Conservation (phyloP, 2,113 vertebrate species). For the Australoheros scitulus region DNA sequence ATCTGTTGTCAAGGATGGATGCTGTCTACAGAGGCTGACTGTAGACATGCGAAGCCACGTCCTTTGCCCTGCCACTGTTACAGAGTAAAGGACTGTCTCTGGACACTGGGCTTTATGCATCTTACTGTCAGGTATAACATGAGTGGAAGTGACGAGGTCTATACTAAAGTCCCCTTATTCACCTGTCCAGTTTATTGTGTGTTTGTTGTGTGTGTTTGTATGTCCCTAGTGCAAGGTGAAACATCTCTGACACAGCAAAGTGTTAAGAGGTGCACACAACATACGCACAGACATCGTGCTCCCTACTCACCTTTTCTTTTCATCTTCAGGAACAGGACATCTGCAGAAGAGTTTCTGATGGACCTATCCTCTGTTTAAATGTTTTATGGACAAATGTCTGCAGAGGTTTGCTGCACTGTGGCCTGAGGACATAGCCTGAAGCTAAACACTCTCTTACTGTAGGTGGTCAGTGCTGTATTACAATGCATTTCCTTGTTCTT, state of each 20-base stretch:
- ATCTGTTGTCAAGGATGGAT: conserved; percentile 38
- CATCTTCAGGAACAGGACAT: conserved; percentile 51
- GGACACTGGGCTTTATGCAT: conserved; percentile 46
- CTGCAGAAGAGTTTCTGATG: conserved; percentile 72
- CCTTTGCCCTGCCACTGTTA: conserved; percentile 38
- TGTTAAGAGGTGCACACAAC: conserved; percentile 45
- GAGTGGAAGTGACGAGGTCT: conserved; percentile 67
- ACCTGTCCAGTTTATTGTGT: conserved; percentile 65
- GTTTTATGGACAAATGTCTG: conserved; percentile 86
- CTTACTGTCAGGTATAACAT: conserved; percentile 69
- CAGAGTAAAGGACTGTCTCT: conserved; percentile 60
- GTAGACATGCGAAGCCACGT: conserved; percentile 42
- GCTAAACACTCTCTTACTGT: conserved; percentile 84
- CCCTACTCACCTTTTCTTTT: conserved; percentile 44
- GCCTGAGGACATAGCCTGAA: conserved; percentile 84
- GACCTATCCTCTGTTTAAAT: conserved; percentile 81
- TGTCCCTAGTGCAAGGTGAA: conserved; percentile 69
- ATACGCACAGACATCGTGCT: conserved; percentile 24
- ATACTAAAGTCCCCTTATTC: conserved; percentile 54
- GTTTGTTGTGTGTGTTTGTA: conserved; percentile 41
- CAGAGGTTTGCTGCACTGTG: conserved; percentile 82
- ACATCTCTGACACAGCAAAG: conserved; percentile 70
- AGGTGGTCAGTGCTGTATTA: conserved; percentile 71
- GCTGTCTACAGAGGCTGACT: conserved; percentile 23
- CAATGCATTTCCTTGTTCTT: conserved; percentile 58